Evolutionary conservation across 1,140 invertebrate genomes (phyloP).

Genomic region (Drosophila quadrilineata): DNA sequence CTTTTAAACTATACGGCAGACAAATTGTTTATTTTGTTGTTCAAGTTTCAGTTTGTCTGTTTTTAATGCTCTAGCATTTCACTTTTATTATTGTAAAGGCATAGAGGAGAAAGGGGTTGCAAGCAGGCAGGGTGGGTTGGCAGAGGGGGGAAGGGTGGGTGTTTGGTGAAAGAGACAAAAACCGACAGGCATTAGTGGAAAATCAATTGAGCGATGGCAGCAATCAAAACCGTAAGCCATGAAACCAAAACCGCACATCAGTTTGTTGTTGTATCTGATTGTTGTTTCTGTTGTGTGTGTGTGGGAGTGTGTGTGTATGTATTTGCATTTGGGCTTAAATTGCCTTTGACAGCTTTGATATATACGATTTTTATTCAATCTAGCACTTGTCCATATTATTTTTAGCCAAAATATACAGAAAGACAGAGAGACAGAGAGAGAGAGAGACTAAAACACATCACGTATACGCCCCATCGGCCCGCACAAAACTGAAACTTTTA

Average conservation of each 20-base stretch:
- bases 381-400: constrained; percentile 47
- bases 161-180: too few relatives aligned
- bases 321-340: constrained; percentile 61
- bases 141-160: too few relatives aligned
- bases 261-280: constrained; percentile 12
- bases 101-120: too few relatives aligned
- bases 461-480: constrained; percentile 12
- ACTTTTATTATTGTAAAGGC: constrained; percentile 64
- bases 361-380: constrained; percentile 67
- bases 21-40: constrained; percentile 66
- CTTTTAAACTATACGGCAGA: constrained; percentile 29
- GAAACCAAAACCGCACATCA: constrained; percentile 75
- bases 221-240: constrained; percentile 76
- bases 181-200: constrained; percentile 74
- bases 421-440: background rate
- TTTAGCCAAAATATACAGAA: constrained; percentile 17
- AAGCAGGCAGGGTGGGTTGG: too few relatives aligned
- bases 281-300: constrained; percentile 7
- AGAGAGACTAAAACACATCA: background rate
- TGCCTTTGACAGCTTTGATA: constrained; percentile 65
- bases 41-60: constrained; percentile 40
- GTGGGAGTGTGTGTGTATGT: constrained; percentile 30
- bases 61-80: constrained; percentile 70
- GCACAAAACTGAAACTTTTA: background rate
- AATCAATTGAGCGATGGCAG: constrained; percentile 77